Evolutionary conservation across 2,888 invertebrate genomes (phyloP), one percentile per base, ranked within the genome.

Genomic region (Ophion slaviceki): DNA sequence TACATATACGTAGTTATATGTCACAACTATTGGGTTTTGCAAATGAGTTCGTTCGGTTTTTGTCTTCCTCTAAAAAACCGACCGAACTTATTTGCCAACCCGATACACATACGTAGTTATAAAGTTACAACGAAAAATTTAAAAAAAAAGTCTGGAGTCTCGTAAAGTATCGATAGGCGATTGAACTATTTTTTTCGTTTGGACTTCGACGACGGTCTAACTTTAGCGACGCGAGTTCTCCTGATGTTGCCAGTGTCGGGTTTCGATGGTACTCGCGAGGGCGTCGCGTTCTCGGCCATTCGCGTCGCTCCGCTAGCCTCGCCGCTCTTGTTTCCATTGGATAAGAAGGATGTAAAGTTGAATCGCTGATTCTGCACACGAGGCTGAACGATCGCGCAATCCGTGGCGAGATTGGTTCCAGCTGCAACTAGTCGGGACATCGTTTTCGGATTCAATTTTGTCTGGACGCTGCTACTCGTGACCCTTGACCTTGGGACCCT

Each of bases 161-260:
- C n/a, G 20, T 6, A 2, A 14, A 32, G 40, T 45, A 64, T 45
- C 4, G 11, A 57, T 24, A n/a, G 8, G 14, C 7, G 32, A 40
- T 79, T 24, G 62, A 28, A 32, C 5, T 28, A 78, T 67, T 62
- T 82, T 32, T 75, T 79, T 82, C 85, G 75, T 71, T 79, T 59
- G 0, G 85, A 80, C 53, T 82, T 86, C 2, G 66, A 71, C 11
- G 67, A 45, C 20, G 40, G 62, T 64, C 74, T 53, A 7, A 80
- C 47, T 72, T 86, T 85, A 14, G 79, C 53, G 28, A 85, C 57
- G 20, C 82, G 79, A 78, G 71, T 85, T 82, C 61, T 85, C 36
- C 76, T 66, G 17, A 61, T 36, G 62, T 82, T 85, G 62, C 74
- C 40, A 11, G 79, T 32, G 20, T 82, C 85, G 11, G 82, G 47